Evolutionary conservation across 2,888 invertebrate genomes (phyloP), one percentile per base, ranked within the genome.

Genomic region (Catocala sponsa): DNA sequence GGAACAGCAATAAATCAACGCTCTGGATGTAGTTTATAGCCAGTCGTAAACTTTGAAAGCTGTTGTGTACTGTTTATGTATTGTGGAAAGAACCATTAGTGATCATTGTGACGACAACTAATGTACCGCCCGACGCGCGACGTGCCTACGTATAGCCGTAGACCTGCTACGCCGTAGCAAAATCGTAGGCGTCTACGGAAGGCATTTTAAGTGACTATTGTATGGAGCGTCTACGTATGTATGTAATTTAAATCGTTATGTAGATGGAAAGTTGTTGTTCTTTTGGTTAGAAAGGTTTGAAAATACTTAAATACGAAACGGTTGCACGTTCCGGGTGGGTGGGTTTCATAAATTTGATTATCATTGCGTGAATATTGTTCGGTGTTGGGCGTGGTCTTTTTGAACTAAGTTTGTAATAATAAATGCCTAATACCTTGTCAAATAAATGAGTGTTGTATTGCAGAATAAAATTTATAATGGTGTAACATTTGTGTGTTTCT

Each of bases 41-140:
- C 65, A 70, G 76, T 81, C 80, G 81, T 84, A 80, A 84, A 79
- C 69, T 72, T 76, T 79, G 74, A 81, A 76, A 82, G 82, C 79
- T 72, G 67, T 66, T 72, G 63, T 70, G 53, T 74, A 75, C 67
- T 79, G 74, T 79, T 78, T 79, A 74, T 65, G 65, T 75, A 63
- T 71, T 59, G 58, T 62, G 63, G 70, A 68, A 68, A 68, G 55
- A 64, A 62, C 75, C 77, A 72, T 77, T 78, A 78, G 73, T 68
- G 68, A 66, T 76, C 63, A 74, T 73, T 71, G 66, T 70, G 63
- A 65, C 61, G 59, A 59, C 59, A 47, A 52, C 49, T 63, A 63
- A 63, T 58, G 58, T 59, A 47, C 32, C 49, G 49, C 35, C 5
- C 32, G 54, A 55, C 64, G 54, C n/a, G 5, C 35, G 54, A 60